A percentile compares a stretch with the other conserved stretches of the same genome.
Evolutionary conservation across 2,113 vertebrate species (phyloP).

Genomic region (Sceloporus undulatus): DNA sequence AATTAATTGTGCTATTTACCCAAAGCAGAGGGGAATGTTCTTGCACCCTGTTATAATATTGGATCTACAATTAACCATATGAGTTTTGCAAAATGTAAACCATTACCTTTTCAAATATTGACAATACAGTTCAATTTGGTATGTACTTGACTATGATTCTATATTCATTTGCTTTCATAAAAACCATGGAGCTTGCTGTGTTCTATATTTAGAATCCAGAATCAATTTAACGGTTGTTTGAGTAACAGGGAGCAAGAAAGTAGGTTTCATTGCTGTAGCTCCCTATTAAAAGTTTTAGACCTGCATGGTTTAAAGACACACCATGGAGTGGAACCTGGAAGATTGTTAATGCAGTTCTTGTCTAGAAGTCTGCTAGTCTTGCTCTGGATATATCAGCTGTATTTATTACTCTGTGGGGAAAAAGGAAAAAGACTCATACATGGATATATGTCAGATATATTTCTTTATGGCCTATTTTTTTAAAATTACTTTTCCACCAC

Average conservation of each 20-base stretch:
- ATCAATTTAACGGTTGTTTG: neutral
- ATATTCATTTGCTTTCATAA: conserved; percentile 33
- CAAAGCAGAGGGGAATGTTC: conserved; percentile 16
- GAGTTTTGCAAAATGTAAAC: conserved; percentile 17
- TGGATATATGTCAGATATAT: neutral
- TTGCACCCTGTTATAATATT: conserved; percentile 1
- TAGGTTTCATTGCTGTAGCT: neutral
- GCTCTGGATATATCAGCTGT: neutral
- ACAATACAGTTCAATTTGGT: conserved; percentile 6
- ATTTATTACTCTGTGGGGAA: neutral
- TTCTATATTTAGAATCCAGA: conserved; percentile 45
- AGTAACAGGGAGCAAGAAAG: conserved; percentile 13
- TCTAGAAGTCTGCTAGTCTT: neutral
- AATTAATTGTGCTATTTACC: conserved; percentile 5
- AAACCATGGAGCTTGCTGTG: neutral
- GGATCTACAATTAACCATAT: conserved; percentile 4
- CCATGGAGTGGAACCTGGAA: neutral
- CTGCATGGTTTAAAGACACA: neutral
- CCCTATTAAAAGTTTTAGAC: neutral
- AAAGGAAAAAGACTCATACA: neutral
- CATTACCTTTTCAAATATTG: conserved; percentile 34
- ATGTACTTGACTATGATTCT: conserved; percentile 17
- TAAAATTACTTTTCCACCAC: neutral
- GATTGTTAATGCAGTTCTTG: neutral
- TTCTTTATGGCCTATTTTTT: neutral